phyloP scores from a whole-genome alignment of 2,888 invertebrate species.

The Notodonta ziczac region DNA sequence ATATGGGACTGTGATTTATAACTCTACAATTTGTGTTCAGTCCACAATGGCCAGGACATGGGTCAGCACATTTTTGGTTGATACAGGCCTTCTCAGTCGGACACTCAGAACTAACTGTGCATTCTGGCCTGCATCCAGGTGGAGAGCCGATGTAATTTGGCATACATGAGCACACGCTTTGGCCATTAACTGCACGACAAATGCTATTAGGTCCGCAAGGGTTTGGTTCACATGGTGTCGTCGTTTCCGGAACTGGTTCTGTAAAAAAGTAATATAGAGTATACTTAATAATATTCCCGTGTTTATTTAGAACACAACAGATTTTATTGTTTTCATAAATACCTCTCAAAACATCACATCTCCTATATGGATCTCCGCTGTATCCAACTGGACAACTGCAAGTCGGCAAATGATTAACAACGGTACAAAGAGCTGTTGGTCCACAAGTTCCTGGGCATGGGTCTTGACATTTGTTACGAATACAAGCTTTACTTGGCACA shows the following conservation, averaged over 20 bases:
- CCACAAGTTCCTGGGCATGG: slow-evolving; percentile 92
- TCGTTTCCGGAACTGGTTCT: slow-evolving; percentile 65
- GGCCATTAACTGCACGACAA: slow-evolving; percentile 88
- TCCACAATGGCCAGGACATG: slow-evolving; percentile 90
- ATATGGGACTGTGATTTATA: slow-evolving; percentile 91
- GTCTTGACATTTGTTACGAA: slow-evolving; percentile 89
- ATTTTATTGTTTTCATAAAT: slow-evolving; percentile 18
- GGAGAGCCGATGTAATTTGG: slow-evolving; percentile 89
- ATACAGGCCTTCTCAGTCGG: slow-evolving; percentile 89
- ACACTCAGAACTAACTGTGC: slow-evolving; percentile 91
- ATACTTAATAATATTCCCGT: too few relatives aligned
- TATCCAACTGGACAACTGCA: slow-evolving; percentile 88
- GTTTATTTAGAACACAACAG: not conserved
- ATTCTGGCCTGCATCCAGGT: slow-evolving; percentile 91
- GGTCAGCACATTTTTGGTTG: slow-evolving; percentile 90
- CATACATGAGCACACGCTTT: slow-evolving; percentile 91
- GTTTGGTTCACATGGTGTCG: slow-evolving; percentile 87
- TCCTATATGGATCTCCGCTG: slow-evolving; percentile 89
- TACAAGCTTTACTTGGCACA: slow-evolving; percentile 87
- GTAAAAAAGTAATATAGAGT: slow-evolving; percentile 27
- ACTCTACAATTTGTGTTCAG: slow-evolving; percentile 88
- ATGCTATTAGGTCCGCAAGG: slow-evolving; percentile 91
- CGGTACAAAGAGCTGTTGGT: slow-evolving; percentile 88
- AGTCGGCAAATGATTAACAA: slow-evolving; percentile 88
- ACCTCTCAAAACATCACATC: slow-evolving; percentile 79